A percentile compares a stretch with the other conserved stretches of the same genome.
phyloP scores from a whole-genome alignment of 2,888 invertebrate genomes.

The Tachina lurida region DNA sequence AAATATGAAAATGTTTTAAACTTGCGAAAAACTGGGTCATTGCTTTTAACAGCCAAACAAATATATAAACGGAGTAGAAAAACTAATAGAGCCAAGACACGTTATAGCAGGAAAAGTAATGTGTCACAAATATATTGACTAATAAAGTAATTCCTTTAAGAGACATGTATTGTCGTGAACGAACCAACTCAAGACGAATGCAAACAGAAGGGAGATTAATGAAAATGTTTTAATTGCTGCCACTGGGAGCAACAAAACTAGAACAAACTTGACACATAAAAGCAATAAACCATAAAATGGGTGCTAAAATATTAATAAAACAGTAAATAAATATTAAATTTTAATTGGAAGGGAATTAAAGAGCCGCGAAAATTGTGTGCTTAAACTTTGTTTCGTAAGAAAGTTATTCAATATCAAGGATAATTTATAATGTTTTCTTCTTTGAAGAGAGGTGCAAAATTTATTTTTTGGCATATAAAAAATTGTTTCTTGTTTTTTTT shows the following conservation, averaged over 20 bases:
- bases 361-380: not conserved
- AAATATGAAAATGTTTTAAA: not conserved
- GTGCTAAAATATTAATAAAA: not conserved
- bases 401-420: not conserved
- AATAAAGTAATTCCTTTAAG: slow-evolving; percentile 28
- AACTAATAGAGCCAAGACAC: slow-evolving; percentile 58
- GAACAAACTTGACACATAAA: not conserved
- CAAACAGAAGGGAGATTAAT: not conserved
- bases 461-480: too few relatives aligned
- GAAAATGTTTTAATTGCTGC: not conserved
- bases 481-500: too few relatives aligned
- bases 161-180: not conserved
- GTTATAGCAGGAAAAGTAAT: slow-evolving; percentile 60
- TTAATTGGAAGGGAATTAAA: not conserved
- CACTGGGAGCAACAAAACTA: not conserved
- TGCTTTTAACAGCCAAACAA: not conserved
- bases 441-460: not conserved
- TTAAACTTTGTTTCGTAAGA: not conserved
- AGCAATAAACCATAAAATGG: not conserved
- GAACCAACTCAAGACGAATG: not conserved
- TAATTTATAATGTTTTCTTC: too few relatives aligned
- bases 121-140: slow-evolving; percentile 53
- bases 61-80: not conserved
- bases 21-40: slow-evolving; percentile 20
- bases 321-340: not conserved